Base-by-base conservation (phyloP, 2,797 vertebrate genomes). In the Arctocebus calabarensis region DNA sequence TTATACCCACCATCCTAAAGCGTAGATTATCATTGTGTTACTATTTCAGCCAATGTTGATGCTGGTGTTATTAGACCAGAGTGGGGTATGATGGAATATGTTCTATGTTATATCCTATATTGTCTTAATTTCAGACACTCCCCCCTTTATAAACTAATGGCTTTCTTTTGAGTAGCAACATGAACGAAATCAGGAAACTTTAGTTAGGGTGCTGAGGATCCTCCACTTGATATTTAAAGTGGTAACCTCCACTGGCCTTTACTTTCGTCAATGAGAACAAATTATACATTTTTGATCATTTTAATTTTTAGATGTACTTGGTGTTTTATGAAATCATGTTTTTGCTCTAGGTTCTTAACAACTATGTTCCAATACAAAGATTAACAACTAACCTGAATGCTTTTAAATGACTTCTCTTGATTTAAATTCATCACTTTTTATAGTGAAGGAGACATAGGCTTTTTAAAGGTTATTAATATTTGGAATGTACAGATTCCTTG, bases 381-480 rank as follows among this genome's bases (percentile, higher is more conserved):
- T 4, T 52, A 52, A 37, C 7, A 75, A 4, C 40, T 66, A 45
- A 70, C 3, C 27, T 45, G 20, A 29, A 73, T 81, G n/a, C 34
- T 81, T 77, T 90, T 81, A 88, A 74, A 71, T 74, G 83, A 52
- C 16, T 73, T 85, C n/a, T 74, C 40, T 66, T 84, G 22, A 55
- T 62, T 64, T 73, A 57, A 34, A 32, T 64, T 52, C 29, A 71
- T 59, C 55, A 17, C 7, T 59, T 97, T 96, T 84, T 45, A 64
- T 37, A 75, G 3, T 64, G 55, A 93, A 88, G 68, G 40, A 90
- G 55, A 20, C 32, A 32, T 10, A 29, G n/a, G 10, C 22, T 94
- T 87, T 40, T 68, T 95, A 55, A 62, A 55, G 62, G 10, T 70
- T 90, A 48, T 52, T 52, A 52, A 52, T 52, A 52, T 43, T 48